These are phyloP conservation scores for Eidolon dupreanum DNA, from an alignment of 2,797 vertebrate species.

Conservation along the genomic window DNA sequence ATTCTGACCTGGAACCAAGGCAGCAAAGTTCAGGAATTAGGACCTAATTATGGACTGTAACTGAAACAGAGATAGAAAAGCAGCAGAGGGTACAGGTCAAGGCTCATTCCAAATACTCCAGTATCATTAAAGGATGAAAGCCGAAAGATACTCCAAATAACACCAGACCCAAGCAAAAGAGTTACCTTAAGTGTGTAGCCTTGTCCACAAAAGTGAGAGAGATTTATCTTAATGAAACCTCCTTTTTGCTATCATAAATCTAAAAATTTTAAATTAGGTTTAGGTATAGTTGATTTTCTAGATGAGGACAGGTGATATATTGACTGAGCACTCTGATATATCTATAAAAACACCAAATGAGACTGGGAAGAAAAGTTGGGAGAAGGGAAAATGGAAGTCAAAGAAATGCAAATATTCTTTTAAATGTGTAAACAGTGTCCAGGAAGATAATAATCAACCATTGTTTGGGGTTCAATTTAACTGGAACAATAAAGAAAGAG, in stretches of 20 bases:
- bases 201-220: not conserved
- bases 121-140: not conserved
- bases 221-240: not conserved
- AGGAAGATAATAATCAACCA: constrained; percentile 78
- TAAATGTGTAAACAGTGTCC: constrained; percentile 98
- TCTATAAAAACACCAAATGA: constrained; percentile 97
- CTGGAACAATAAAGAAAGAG: too few relatives aligned
- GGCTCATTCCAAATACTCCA: too few relatives aligned
- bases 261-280: not conserved
- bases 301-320: not conserved
- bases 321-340: constrained; percentile 94
- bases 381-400: constrained; percentile 99
- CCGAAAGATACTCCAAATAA: not conserved
- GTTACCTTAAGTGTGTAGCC: not conserved
- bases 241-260: not conserved
- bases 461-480: too few relatives aligned
- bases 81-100: not conserved
- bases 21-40: not conserved
- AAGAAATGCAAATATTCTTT: constrained; percentile 99
- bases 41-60: not conserved
- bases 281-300: not conserved
- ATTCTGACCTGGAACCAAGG: not conserved
- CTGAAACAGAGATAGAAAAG: not conserved
- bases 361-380: constrained; percentile 97
- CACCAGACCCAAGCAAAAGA: not conserved